Evolutionary conservation across 2,113 vertebrate genomes (phyloP).

Genomic region (Scomber colias): DNA sequence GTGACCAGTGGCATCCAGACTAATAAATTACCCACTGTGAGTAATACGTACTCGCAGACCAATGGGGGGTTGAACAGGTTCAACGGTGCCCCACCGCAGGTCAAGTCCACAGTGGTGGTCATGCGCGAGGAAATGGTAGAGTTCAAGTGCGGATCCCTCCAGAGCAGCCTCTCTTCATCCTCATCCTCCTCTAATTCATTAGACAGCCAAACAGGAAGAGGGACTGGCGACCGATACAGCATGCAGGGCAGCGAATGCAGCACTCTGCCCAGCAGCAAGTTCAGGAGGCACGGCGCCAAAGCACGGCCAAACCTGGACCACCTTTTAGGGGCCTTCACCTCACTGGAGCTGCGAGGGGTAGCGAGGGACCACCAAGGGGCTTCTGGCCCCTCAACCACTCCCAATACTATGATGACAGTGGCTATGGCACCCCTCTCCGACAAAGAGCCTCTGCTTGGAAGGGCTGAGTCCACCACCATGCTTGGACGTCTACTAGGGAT

Average conservation of each 20-base stretch:
- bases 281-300: slow-evolving; percentile 86
- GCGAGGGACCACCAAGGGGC: slow-evolving; percentile 81
- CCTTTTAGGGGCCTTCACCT: slow-evolving; percentile 95
- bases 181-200: slow-evolving; percentile 88
- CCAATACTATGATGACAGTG: slow-evolving; percentile 75
- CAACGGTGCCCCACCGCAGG: slow-evolving; percentile 83
- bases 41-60: slow-evolving; percentile 94
- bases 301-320: slow-evolving; percentile 92
- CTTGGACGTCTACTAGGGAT: slow-evolving; percentile 90
- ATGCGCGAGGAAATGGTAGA: slow-evolving; percentile 92
- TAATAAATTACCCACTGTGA: slow-evolving; percentile 89
- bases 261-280: slow-evolving; percentile 90
- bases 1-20: slow-evolving; percentile 88
- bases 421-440: slow-evolving; percentile 87
- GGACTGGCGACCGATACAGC: slow-evolving; percentile 85
- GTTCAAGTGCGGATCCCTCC: slow-evolving; percentile 90
- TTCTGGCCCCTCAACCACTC: slow-evolving; percentile 48
- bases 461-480: slow-evolving; percentile 82
- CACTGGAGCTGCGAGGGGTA: slow-evolving; percentile 93
- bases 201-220: slow-evolving; percentile 88
- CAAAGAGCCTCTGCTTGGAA: slow-evolving; percentile 95
- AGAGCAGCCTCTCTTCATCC: slow-evolving; percentile 93
- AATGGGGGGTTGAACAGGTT: slow-evolving; percentile 89
- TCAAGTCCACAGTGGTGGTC: slow-evolving; percentile 89
- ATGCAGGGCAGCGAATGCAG: slow-evolving; percentile 85